Evolutionary conservation across 2,888 invertebrate species (phyloP), one percentile per base, ranked within the genome.

Genomic region (Cacoxenus indagator): DNA sequence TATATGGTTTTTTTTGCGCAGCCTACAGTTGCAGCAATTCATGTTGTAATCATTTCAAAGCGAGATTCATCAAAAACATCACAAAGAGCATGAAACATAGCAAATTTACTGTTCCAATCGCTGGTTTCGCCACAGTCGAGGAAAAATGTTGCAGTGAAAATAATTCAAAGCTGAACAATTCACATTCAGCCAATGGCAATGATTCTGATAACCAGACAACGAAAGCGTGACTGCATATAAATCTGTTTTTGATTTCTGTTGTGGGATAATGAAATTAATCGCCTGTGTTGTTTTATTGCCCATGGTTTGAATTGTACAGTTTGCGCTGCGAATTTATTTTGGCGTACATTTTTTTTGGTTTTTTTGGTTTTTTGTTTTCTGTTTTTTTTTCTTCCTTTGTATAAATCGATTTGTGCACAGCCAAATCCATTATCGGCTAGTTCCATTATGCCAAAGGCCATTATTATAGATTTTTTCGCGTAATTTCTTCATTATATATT

Each of bases 281-380:
- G 80, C 70, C 83, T 79, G 80, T 81, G 79, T 83, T 81, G 83
- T 82, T 81, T 80, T 81, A 81, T 80, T 80, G 80, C 45, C 55
- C 22, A 43, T 65, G 26, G 54, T 43, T 43, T 57, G 43, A 43
- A 29, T 62, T 59, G 29, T 22, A 31, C 17, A n/a, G 27, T 37
- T 4, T 4, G 37, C 43, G 29, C 6, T 62, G 61, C 43, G 8
- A 62, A 62, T 62, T 62, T 62, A 62, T 62, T 62, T 62, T 43
- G 31, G 61, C 24, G 24, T 8, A 29, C 9, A 14, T 11, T 11
- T 37, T 37, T 37, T 37, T 4, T 61, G 37, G 19, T 31, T 37
- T 37, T 59, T 31, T 26, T 55, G 24, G 24, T 26, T 26, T 31
- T 31, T 22, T 61, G 5, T 31, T 31, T 61, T 22, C 5, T 4